These are phyloP conservation scores for Teleiodes luculella DNA, from an alignment of 2,888 invertebrate genomes.

Conservation along the genomic window DNA sequence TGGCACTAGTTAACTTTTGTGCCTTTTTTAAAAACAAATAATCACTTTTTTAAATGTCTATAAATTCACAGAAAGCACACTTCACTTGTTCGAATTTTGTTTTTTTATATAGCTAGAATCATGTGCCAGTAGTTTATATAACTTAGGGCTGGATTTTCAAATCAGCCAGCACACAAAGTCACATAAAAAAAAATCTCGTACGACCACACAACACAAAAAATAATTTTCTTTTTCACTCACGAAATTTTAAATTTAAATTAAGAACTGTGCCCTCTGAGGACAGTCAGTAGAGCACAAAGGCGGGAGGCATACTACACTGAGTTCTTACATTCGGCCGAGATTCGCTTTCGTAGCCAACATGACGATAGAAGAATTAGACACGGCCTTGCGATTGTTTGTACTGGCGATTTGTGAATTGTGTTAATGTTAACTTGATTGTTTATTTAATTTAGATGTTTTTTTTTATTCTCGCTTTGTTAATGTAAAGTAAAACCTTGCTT, in stretches of 20 bases:
- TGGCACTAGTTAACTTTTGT: too few relatives aligned
- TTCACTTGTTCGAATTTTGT: neutral
- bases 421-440: slow-evolving; percentile 1
- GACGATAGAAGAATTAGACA: slow-evolving; percentile 56
- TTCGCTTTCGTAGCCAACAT: slow-evolving; percentile 67
- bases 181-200: neutral
- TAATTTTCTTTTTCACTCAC: neutral
- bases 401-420: slow-evolving; percentile 16
- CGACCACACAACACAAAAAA: neutral
- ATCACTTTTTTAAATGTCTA: neutral
- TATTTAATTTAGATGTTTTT: neutral
- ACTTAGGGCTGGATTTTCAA: too few relatives aligned
- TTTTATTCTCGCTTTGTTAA: neutral
- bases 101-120: neutral
- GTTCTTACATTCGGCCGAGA: slow-evolving; percentile 63
- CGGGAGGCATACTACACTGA: slow-evolving; percentile 68
- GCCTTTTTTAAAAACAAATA: neutral
- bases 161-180: too few relatives aligned
- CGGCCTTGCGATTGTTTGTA: slow-evolving; percentile 37
- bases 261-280: slow-evolving; percentile 32
- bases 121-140: too few relatives aligned
- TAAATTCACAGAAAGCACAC: neutral
- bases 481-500: neutral
- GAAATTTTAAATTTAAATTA: slow-evolving; percentile 1
- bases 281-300: slow-evolving; percentile 67